A percentile compares a stretch with the other conserved stretches of the same genome.
Conservation (phyloP, 2,888 invertebrate species). For the Eristalis pertinax region DNA sequence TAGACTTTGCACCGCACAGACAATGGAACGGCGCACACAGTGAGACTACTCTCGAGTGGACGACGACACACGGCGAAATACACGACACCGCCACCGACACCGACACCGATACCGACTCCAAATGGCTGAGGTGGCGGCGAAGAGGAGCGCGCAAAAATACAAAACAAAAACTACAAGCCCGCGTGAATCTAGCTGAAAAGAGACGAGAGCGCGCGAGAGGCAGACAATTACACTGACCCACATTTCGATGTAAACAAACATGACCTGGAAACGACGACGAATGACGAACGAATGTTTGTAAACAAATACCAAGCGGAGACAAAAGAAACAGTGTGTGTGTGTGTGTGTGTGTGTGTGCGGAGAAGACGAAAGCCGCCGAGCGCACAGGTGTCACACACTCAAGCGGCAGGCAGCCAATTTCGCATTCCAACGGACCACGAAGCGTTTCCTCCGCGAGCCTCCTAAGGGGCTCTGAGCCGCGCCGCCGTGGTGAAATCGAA, state of each 20-base stretch:
- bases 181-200: conserved; percentile 34
- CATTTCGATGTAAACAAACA: conserved; percentile 70
- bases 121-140: background rate
- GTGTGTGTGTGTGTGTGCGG: background rate
- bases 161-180: conserved; percentile 4
- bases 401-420: conserved; percentile 41
- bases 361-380: background rate
- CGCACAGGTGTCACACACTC: conserved; percentile 14
- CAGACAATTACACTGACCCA: conserved; percentile 71
- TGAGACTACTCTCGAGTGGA: background rate
- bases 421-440: conserved; percentile 56
- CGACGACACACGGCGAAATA: conserved; percentile 19
- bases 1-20: conserved; percentile 58
- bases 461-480: background rate
- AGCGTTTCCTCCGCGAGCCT: conserved; percentile 23
- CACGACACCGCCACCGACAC: conserved; percentile 3
- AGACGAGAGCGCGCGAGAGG: background rate
- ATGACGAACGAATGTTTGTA: conserved; percentile 53
- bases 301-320: conserved; percentile 53
- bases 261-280: conserved; percentile 62
- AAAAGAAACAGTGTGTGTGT: conserved; percentile 4
- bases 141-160: conserved; percentile 3
- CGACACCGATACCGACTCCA: conserved; percentile 2
- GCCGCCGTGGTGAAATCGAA: conserved; percentile 19
- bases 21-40: conserved; percentile 4